A percentile compares a stretch with the other conserved stretches of the same genome.
phyloP scores from a whole-genome alignment of 1,140 invertebrate genomes.

The Ganaspis sp. region DNA sequence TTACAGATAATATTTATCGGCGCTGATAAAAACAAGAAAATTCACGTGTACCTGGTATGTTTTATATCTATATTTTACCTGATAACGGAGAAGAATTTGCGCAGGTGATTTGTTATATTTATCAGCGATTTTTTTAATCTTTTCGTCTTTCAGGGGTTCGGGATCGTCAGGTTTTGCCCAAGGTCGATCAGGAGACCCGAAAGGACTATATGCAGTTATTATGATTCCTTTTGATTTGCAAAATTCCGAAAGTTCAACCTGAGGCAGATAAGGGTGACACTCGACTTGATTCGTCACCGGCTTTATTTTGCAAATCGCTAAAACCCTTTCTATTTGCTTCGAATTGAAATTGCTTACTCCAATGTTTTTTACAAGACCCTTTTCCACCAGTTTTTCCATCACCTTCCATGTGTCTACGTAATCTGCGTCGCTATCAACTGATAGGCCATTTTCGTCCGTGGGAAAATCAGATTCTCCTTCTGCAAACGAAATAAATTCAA shows the following conservation, averaged over 20 bases:
- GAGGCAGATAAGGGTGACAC: constrained; percentile 84
- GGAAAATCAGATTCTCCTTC: constrained; percentile 72
- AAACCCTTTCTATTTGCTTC: constrained; percentile 84
- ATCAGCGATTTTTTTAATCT: constrained; percentile 79
- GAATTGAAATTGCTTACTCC: constrained; percentile 94
- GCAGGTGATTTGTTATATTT: constrained; percentile 85
- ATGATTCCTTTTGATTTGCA: constrained; percentile 80
- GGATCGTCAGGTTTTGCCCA: constrained; percentile 85
- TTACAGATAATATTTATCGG: neutral
- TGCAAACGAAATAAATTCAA: neutral
- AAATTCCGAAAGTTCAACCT: constrained; percentile 81
- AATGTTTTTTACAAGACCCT: constrained; percentile 86
- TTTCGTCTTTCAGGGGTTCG: constrained; percentile 80
- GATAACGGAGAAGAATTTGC: constrained; percentile 80
- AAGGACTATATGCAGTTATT: constrained; percentile 84
- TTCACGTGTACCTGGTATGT: too few species aligned
- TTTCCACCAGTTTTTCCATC: constrained; percentile 84
- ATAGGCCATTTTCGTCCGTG: constrained; percentile 70
- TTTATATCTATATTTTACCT: constrained; percentile 65
- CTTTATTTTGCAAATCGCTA: constrained; percentile 81
- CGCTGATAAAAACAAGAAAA: neutral
- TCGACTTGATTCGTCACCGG: constrained; percentile 90
- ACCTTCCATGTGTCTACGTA: constrained; percentile 84
- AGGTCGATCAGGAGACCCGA: constrained; percentile 80
- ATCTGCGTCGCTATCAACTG: constrained; percentile 76